Evolutionary conservation across 2,113 vertebrate genomes (phyloP), one percentile per base, ranked within the genome.

Genomic region (Hippocampus barbouri): DNA sequence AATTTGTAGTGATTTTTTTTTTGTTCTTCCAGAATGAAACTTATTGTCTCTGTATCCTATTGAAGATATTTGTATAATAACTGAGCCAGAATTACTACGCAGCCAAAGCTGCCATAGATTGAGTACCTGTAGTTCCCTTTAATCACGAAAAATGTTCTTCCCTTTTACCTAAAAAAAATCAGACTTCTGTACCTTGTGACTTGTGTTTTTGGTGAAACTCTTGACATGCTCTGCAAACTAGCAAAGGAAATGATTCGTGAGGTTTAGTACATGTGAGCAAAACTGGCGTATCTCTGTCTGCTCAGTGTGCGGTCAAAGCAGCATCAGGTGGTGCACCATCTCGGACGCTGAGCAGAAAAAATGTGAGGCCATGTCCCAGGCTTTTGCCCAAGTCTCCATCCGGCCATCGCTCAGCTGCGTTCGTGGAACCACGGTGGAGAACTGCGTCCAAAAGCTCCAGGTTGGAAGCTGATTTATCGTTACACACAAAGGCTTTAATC

Each of bases 251-350:
- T 20, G 5, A 20, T 18, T 7, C 18, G 18, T 18, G 49, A 5
- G 20, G 20, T 51, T 18, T 21, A 18, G 16, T 51, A 51, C 16
- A 51, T 16, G 5, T 51, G 49, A 51, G 3, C 1, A 20, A 12
- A 9, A 21, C 1, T 12, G 66, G 5, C 68, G 1, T 65, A 2
- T 61, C 11, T 72, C 30, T 68, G 3, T 63, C 23, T 76, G 34
- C 68, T 8, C 85, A 97, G 96, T 69, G 9, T 82, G 85, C 0
- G 1, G 90, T 8, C 80, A 93, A 79, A 86, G 71, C 45, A 88
- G 60, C 59, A 61, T 98, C 79, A 90, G 86, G 8, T 99, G 97
- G 97, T 99, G 97, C 83, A 92, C 94, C 1, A 77, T 92, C 78
- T 98, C 95, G 0, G 64, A 90, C 0, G 18, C 54, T 0, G 97